Conservation (phyloP, 2,113 vertebrate genomes). For the Mormoops blainvillei region DNA sequence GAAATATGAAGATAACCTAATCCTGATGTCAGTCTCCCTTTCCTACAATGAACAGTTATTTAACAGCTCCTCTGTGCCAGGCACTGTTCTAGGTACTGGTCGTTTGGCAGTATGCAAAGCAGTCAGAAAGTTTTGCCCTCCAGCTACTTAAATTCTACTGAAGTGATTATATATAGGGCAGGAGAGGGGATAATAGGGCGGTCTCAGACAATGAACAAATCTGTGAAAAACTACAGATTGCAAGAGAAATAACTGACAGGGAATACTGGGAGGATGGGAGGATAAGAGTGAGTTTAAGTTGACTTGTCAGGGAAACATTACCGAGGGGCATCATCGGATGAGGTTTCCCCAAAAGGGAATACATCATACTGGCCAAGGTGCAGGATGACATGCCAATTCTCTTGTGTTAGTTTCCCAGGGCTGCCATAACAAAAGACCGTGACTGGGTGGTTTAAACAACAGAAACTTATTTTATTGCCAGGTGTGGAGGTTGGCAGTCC, state of each 20-base stretch:
- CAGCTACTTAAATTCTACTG: not conserved
- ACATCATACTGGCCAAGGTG: too few relatives aligned
- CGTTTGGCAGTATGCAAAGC: not conserved
- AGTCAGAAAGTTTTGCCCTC: not conserved
- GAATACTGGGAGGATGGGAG: not conserved
- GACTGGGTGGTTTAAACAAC: not conserved
- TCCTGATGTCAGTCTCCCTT: not conserved
- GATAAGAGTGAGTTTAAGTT: not conserved
- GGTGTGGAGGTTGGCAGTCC: not conserved
- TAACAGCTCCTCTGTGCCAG: not conserved
- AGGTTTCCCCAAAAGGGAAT: not conserved
- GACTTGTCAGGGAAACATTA: not conserved
- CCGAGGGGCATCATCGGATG: not conserved
- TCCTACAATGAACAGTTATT: not conserved
- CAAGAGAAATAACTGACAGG: not conserved
- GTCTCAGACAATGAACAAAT: not conserved
- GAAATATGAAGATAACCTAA: not conserved
- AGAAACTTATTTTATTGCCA: not conserved
- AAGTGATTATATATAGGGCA: not conserved
- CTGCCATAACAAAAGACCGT: not conserved
- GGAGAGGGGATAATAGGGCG: fast-evolving
- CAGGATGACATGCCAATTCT: not conserved
- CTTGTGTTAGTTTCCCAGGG: not conserved
- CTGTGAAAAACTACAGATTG: not conserved
- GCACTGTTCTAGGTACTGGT: not conserved